Base-by-base conservation (phyloP, 2,113 vertebrate genomes). In the Trichomycterus rosablanca region DNA sequence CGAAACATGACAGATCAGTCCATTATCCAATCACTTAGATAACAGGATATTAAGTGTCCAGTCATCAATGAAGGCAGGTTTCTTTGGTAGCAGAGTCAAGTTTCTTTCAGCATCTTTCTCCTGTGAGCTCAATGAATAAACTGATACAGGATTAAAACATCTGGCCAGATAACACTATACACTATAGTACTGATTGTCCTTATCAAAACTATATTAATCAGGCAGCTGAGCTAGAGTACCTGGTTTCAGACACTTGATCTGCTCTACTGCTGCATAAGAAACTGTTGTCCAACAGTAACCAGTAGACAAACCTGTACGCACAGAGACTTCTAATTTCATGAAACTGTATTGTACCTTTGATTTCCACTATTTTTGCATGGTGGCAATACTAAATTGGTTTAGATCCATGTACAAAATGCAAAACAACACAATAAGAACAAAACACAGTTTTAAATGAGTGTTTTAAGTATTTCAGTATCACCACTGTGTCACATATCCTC, bases 271-370 rank as follows among this genome's bases (percentile, higher is more conserved):
- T 55, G 66, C 39, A 57, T 37, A 20, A 34, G 59, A 34, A 34
- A 58, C 55, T 54, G 40, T 24, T 50, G 51, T 44, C 42, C 45
- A 54, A 48, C 15, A 43, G 73, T 73, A 76, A 74, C 74, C 64
- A 71, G 74, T 77, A 74, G 24, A 45, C 45, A 39, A 30, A 7
- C 24, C 45, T 39, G 63, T 26, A 52, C 54, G 55, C 11, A 64
- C 9, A 54, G 34, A 52, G 39, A 54, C 19, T 62, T 50, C n/a
- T n/a, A n/a, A n/a, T n/a, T n/a, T n/a, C n/a, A n/a, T n/a, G n/a
- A n/a, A n/a, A n/a, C n/a, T n/a, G n/a, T n/a, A n/a, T n/a, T n/a
- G n/a, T n/a, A n/a, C n/a, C n/a, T n/a, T n/a, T n/a, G n/a, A n/a
- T n/a, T n/a, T n/a, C n/a, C n/a, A n/a, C n/a, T n/a, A n/a, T n/a